Percentiles rank a stretch among this genome's conserved stretches.
phyloP scores from a whole-genome alignment of 2,797 vertebrate genomes.

The Hapalemur alaotrensis region DNA sequence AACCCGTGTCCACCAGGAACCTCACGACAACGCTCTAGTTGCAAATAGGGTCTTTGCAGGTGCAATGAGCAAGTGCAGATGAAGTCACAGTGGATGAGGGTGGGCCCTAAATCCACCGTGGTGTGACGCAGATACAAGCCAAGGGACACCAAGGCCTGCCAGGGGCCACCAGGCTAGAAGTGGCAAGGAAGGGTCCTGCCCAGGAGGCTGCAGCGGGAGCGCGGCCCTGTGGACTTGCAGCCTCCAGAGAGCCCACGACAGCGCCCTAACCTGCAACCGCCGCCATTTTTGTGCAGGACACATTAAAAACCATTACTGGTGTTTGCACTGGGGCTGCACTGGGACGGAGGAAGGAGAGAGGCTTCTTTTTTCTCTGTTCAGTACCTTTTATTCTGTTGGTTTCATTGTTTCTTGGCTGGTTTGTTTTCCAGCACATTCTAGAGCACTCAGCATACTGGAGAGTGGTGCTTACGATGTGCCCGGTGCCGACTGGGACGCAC shows the following conservation, averaged over 20 bases:
- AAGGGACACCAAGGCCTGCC: neutral
- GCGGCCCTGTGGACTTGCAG: neutral
- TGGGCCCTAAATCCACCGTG: neutral
- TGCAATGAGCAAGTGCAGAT: neutral
- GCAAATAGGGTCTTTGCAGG: neutral
- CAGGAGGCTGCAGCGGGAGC: neutral
- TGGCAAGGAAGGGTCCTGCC: neutral
- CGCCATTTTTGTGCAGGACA: neutral
- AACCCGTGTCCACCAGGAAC: neutral
- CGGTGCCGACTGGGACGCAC: neutral
- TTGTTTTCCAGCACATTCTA: neutral
- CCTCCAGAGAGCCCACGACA: neutral
- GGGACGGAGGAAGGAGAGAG: neutral
- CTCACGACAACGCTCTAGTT: neutral
- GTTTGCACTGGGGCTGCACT: neutral
- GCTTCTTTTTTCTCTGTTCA: neutral
- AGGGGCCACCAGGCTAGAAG: neutral
- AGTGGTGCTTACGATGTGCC: neutral
- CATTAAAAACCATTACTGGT: neutral
- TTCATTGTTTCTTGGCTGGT: neutral
- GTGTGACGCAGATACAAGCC: neutral
- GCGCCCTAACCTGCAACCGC: neutral
- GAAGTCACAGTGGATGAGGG: neutral
- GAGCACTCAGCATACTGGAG: neutral
- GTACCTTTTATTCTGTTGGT: neutral